phyloP scores from a whole-genome alignment of 2,797 vertebrate species.

The Tenualosa thibaudeaui region DNA sequence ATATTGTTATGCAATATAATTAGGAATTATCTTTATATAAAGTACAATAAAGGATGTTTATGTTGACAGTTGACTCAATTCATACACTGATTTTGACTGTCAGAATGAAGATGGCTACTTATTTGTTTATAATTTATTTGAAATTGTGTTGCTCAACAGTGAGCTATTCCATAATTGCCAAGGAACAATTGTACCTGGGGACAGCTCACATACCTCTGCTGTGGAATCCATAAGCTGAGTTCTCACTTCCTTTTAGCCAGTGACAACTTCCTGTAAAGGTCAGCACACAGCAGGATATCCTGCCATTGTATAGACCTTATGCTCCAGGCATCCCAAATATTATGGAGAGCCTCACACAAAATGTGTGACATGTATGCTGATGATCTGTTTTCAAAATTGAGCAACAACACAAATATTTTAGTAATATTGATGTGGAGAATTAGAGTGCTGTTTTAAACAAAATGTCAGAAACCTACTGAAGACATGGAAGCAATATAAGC shows the following conservation, averaged over 20 bases:
- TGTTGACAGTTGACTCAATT: conserved; percentile 48
- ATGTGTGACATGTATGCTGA: conserved; percentile 57
- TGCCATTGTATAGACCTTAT: conserved; percentile 69
- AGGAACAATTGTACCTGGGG: background rate
- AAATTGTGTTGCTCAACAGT: background rate
- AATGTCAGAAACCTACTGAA: background rate
- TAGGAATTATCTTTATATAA: conserved; percentile 65
- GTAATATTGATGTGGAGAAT: background rate
- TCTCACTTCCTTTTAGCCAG: conserved; percentile 70
- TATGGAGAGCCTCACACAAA: conserved; percentile 60
- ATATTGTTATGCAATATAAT: conserved; percentile 70
- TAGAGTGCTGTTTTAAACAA: background rate
- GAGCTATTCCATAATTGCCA: background rate
- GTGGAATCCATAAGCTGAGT: conserved; percentile 58
- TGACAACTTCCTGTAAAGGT: conserved; percentile 75
- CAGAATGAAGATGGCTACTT: background rate
- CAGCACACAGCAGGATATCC: conserved; percentile 73
- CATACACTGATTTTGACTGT: conserved; percentile 25
- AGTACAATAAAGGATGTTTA: conserved; percentile 69
- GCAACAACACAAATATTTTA: background rate
- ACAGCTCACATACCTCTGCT: conserved; percentile 47
- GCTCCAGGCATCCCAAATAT: conserved; percentile 44
- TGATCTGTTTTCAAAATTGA: background rate
- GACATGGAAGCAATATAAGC: background rate
- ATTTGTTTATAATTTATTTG: background rate